These are phyloP conservation scores for Arctia plantaginis DNA, from an alignment of 2,888 invertebrate species.

Conservation along the genomic window DNA sequence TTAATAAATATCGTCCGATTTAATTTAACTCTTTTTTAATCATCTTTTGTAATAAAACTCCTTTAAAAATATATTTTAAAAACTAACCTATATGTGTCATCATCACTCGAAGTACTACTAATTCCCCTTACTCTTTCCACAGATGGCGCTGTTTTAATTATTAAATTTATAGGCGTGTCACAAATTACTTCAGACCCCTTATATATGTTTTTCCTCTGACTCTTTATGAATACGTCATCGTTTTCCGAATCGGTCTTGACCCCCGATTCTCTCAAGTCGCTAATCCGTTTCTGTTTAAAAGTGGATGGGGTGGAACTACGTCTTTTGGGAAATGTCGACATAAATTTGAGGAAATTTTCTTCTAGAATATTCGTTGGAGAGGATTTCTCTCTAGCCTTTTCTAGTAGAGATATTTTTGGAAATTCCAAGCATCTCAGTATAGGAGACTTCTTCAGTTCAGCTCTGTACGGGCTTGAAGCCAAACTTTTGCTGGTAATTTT, in stretches of 20 bases:
- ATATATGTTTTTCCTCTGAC: conserved; percentile 29
- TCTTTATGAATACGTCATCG: conserved; percentile 61
- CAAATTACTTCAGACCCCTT: conserved; percentile 64
- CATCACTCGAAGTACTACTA: conserved; percentile 70
- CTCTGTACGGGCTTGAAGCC: conserved; percentile 67
- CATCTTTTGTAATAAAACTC: too few species aligned
- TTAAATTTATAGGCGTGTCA: conserved; percentile 71
- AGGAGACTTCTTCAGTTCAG: conserved; percentile 62
- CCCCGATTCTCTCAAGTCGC: conserved; percentile 66
- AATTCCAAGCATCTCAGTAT: conserved; percentile 70
- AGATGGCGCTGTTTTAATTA: conserved; percentile 81
- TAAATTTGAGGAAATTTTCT: conserved; percentile 66
- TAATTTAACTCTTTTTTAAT: not conserved
- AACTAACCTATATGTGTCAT: conserved; percentile 38
- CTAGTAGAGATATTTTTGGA: conserved; percentile 59
- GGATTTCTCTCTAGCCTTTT: conserved; percentile 45
- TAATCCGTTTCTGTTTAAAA: conserved; percentile 60
- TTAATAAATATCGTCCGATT: too few species aligned
- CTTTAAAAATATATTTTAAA: not conserved
- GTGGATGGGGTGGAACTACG: conserved; percentile 73
- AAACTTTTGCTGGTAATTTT: conserved; percentile 63
- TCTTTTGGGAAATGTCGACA: conserved; percentile 67
- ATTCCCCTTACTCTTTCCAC: conserved; percentile 67
- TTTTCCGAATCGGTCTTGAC: conserved; percentile 77
- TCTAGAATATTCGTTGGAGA: conserved; percentile 58